A percentile compares a stretch with the other conserved stretches of the same genome.
Evolutionary conservation across 2,888 invertebrate species (phyloP).

Genomic region (Lymantria monacha): DNA sequence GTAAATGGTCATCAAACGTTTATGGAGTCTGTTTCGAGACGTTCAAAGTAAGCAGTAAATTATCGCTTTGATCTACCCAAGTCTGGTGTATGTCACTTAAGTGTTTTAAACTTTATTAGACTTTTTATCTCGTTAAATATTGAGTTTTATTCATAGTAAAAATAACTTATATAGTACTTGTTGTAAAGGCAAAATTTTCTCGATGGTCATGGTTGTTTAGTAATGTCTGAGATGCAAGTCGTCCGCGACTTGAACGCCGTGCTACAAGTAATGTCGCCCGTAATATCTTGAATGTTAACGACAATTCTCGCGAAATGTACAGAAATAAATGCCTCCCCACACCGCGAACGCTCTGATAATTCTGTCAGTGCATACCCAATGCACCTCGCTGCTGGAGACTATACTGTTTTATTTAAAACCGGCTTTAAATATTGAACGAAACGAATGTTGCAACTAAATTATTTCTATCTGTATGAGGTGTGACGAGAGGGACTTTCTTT

Average conservation of each 20-base stretch:
- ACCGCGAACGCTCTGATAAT: constrained; percentile 58
- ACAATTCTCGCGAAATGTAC: constrained; percentile 71
- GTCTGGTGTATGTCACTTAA: constrained; percentile 41
- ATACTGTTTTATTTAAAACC: constrained; percentile 58
- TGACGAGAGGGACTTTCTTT: constrained; percentile 61
- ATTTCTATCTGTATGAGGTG: constrained; percentile 50
- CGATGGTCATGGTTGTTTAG: constrained; percentile 8
- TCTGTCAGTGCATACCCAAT: constrained; percentile 70
- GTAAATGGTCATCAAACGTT: constrained; percentile 37
- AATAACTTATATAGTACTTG: neutral
- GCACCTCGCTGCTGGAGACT: constrained; percentile 72
- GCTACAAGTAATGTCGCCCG: constrained; percentile 50
- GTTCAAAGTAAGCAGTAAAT: constrained; percentile 47
- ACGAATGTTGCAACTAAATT: constrained; percentile 51
- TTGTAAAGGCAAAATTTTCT: constrained; percentile 4
- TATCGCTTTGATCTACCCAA: constrained; percentile 46
- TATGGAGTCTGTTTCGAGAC: constrained; percentile 42
- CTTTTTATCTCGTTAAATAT: constrained; percentile 14
- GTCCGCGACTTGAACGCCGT: constrained; percentile 39
- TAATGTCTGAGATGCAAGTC: constrained; percentile 32
- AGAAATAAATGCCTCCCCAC: constrained; percentile 71
- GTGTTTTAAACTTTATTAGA: constrained; percentile 19
- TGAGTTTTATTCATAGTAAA: neutral
- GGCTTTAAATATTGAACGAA: constrained; percentile 44
- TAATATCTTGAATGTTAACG: constrained; percentile 58